Percentiles rank a stretch among this genome's conserved stretches.
phyloP scores from a whole-genome alignment of 2,113 vertebrate genomes.

The Syrrhaptes paradoxus region DNA sequence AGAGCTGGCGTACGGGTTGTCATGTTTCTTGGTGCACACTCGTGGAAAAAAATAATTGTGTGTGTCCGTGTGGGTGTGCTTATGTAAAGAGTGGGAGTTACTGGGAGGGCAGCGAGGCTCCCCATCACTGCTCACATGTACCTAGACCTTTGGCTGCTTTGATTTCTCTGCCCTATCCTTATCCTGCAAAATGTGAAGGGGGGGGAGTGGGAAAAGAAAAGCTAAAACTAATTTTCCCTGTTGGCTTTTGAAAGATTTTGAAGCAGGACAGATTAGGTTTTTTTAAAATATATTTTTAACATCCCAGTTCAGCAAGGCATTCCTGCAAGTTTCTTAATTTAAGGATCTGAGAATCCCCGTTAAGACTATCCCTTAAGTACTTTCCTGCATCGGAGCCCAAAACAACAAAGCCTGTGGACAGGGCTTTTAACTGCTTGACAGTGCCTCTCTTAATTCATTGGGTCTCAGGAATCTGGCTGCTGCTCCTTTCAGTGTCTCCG shows the following conservation, averaged over 20 bases:
- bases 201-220: too few species aligned
- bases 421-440: conserved; percentile 28
- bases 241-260: neutral
- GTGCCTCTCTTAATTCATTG: conserved; percentile 2
- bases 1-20: neutral
- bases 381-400: conserved; percentile 45
- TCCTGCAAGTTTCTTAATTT: conserved; percentile 18
- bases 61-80: neutral
- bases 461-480: conserved; percentile 30
- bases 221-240: neutral
- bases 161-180: neutral
- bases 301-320: neutral
- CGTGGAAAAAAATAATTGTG: neutral
- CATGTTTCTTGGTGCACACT: neutral
- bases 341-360: neutral
- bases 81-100: neutral
- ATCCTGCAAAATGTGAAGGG: neutral
- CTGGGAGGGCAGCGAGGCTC: neutral
- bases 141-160: neutral
- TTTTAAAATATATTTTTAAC: neutral
- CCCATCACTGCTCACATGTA: neutral
- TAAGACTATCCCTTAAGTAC: conserved; percentile 31
- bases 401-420: neutral
- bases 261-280: neutral
- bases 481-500: neutral